Percentiles rank a stretch among this genome's conserved stretches.
Conservation (phyloP, 2,888 invertebrate species). For the Teinopalpus imperialis region DNA sequence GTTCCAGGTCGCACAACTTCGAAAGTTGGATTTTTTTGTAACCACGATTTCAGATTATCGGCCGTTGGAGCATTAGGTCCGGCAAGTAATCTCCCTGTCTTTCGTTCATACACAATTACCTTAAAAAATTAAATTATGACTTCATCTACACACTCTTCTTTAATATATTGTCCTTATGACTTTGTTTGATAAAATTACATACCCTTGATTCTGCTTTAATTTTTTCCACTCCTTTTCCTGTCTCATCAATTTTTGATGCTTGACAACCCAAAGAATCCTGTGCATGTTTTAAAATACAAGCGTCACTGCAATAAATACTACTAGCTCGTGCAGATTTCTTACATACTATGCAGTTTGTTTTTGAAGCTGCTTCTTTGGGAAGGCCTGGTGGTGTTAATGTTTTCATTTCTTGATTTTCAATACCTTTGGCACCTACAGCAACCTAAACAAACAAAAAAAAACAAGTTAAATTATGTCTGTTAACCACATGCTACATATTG, state of each 20-base stretch:
- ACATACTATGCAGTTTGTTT: slow-evolving; percentile 87
- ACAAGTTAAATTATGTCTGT: no score
- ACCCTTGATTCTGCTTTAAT: slow-evolving; percentile 66
- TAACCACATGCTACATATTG: no score
- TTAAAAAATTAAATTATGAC: slow-evolving; percentile 37
- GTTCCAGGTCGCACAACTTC: slow-evolving; percentile 90
- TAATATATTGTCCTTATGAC: no score
- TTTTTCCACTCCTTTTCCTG: slow-evolving; percentile 54
- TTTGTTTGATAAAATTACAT: no score
- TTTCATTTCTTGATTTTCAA: slow-evolving; percentile 36
- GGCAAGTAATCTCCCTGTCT: slow-evolving; percentile 87
- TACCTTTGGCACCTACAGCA: slow-evolving; percentile 36
- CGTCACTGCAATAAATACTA: slow-evolving; percentile 94
- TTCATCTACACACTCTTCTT: no score
- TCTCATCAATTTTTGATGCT: slow-evolving; percentile 47
- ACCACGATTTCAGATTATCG: slow-evolving; percentile 90
- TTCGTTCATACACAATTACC: slow-evolving; percentile 92
- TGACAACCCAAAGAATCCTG: slow-evolving; percentile 82
- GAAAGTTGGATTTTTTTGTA: slow-evolving; percentile 93
- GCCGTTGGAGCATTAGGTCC: slow-evolving; percentile 93
- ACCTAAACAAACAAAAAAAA: slow-evolving; percentile 29
- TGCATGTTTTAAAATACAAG: slow-evolving; percentile 92
- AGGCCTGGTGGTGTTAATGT: slow-evolving; percentile 29
- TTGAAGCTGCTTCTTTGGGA: slow-evolving; percentile 44
- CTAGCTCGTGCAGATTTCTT: slow-evolving; percentile 88